Base-by-base conservation (phyloP, 1,140 invertebrate species). In the Megalopta genalis region DNA sequence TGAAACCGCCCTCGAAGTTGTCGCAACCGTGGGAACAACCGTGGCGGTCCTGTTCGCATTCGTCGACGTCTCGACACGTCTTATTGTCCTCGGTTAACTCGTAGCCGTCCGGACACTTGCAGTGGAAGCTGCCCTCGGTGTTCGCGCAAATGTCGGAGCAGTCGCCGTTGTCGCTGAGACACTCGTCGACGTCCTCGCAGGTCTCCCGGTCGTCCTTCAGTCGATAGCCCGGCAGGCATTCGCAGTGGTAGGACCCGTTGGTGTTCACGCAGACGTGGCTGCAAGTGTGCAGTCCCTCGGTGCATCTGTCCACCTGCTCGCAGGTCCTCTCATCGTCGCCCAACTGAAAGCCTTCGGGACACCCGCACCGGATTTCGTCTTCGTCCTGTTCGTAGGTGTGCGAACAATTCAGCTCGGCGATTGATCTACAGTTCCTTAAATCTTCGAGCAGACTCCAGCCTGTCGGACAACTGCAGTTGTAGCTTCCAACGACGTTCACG, bases 81-180 rank as follows among this genome's bases (percentile, higher is more conserved):
- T 32, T 71, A 3, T 21, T 37, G 37, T 82, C 77, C 0, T 73
- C 59, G 8, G 2, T 39, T 32, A 87, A 32, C 12, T 66, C 46
- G 39, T 72, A 80, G 82, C 80, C 80, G 73, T 65, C 49, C 0
- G 91, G 90, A 84, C 94, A 94, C 87, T 77, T 90, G 89, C 90
- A 94, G 49, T 93, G 90, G 75, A 91, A 93, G 74, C 92, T 88
- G 23, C 94, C 95, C 8, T 91, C 84, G 14, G 90, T 90, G 75
- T 95, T 95, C 5, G 91, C 74, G 80, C 95, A 95, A 6, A 81
- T 85, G 72, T 95, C 91, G 46, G 93, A 93, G 79, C 95, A 95
- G 0, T n/a, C 42, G n/a, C 49, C 49, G 21, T 54, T 54, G 6
- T 54, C 4, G 0, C 10, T 46, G 0, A 2, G 10, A 46, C 42